A percentile compares a stretch with the other conserved stretches of the same genome.
Conservation (phyloP, 2,113 vertebrate genomes). For the Zapornia atra region DNA sequence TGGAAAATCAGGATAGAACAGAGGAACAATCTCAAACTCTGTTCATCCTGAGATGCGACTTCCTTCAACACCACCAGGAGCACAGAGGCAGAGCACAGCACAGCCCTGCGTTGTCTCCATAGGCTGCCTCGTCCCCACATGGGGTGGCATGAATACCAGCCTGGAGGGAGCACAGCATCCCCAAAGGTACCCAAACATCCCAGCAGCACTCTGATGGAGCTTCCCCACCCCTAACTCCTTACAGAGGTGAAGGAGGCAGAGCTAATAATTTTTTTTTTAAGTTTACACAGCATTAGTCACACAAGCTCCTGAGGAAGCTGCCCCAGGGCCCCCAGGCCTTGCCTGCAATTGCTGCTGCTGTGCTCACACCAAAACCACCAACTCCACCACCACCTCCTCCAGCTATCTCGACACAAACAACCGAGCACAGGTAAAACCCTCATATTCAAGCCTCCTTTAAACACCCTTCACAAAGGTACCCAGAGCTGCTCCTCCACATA, state of each 20-base stretch:
- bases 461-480: neutral
- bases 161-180: neutral
- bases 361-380: neutral
- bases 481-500: neutral
- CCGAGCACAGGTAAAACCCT: neutral
- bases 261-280: neutral
- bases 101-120: accelerated
- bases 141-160: accelerated
- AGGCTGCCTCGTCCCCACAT: neutral
- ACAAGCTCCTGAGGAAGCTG: neutral
- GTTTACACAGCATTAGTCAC: neutral
- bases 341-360: neutral
- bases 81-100: accelerated
- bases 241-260: neutral
- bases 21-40: neutral
- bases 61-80: neutral
- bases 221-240: neutral
- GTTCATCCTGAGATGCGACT: neutral
- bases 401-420: neutral
- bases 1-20: neutral
- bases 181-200: neutral
- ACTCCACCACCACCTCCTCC: neutral
- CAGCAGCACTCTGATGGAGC: accelerated
- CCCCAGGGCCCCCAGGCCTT: neutral
- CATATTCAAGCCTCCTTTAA: neutral